A percentile compares a stretch with the other conserved stretches of the same genome.
Evolutionary conservation across 2,797 vertebrate species (phyloP).

Genomic region (Staurois parvus): DNA sequence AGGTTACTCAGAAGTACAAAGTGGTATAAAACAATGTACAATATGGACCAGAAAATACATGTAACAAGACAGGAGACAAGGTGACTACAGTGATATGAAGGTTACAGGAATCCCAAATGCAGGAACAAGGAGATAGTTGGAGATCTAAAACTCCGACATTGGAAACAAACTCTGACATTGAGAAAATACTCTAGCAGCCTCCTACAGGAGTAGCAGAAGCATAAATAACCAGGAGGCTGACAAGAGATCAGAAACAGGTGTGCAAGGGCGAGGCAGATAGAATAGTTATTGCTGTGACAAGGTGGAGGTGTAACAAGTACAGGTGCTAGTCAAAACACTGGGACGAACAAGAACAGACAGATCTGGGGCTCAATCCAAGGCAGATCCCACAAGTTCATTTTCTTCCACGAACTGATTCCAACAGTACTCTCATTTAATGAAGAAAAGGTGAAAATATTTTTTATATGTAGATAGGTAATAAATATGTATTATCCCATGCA

Average conservation of each 20-base stretch:
- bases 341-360: background rate
- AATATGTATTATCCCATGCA: too few species aligned
- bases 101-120: background rate
- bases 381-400: background rate
- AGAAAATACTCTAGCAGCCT: background rate
- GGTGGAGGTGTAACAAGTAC: background rate
- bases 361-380: background rate
- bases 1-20: too few species aligned
- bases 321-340: background rate
- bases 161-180: background rate
- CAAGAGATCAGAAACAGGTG: background rate
- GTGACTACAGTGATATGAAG: background rate
- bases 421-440: background rate
- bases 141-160: too few species aligned
- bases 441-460: background rate
- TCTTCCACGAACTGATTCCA: background rate
- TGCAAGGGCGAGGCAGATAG: background rate
- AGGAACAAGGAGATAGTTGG: background rate
- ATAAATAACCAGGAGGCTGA: background rate
- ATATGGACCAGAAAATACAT: background rate
- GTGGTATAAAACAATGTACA: too few species aligned
- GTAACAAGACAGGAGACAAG: background rate
- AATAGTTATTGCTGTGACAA: background rate
- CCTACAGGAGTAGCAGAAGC: background rate
- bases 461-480: too few species aligned